These are phyloP conservation scores for Sphaerodactylus townsendi DNA, from an alignment of 2,113 vertebrate species.

Conservation along the genomic window DNA sequence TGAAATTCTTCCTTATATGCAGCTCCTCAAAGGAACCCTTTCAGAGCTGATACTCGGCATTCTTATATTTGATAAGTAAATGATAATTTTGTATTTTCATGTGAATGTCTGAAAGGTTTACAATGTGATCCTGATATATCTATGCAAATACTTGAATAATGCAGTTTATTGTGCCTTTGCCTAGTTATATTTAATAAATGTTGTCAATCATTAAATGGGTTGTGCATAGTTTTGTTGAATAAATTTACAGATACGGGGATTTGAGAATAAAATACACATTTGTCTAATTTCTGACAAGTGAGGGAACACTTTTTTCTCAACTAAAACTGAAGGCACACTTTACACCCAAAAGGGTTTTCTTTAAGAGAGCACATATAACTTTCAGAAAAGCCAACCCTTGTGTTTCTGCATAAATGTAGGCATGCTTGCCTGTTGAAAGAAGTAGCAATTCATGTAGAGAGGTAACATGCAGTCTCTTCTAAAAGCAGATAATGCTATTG, in stretches of 20 bases:
- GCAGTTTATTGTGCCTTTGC: slow-evolving; percentile 74
- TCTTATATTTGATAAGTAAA: neutral
- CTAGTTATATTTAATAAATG: slow-evolving; percentile 77
- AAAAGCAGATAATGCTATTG: too few relatives aligned
- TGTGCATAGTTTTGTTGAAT: neutral
- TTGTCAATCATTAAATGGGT: slow-evolving; percentile 50
- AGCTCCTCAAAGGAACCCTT: neutral
- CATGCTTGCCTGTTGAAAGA: too few relatives aligned
- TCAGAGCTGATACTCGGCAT: slow-evolving; percentile 21
- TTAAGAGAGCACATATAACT: too few relatives aligned
- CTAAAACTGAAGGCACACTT: too few relatives aligned
- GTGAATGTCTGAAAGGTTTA: slow-evolving; percentile 72
- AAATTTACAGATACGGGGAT: neutral
- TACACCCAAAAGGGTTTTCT: too few relatives aligned
- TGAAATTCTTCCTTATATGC: neutral
- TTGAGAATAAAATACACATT: neutral
- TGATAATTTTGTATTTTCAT: slow-evolving; percentile 15
- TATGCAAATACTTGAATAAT: slow-evolving; percentile 83
- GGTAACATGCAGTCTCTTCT: too few relatives aligned
- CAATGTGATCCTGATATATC: slow-evolving; percentile 71
- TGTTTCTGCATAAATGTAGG: too few relatives aligned
- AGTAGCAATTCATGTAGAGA: too few relatives aligned
- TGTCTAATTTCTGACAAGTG: too few relatives aligned
- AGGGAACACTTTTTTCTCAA: too few relatives aligned
- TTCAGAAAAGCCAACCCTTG: too few relatives aligned